These are phyloP conservation scores for Drosophila testacea DNA, from an alignment of 2,888 invertebrate genomes.

Conservation along the genomic window DNA sequence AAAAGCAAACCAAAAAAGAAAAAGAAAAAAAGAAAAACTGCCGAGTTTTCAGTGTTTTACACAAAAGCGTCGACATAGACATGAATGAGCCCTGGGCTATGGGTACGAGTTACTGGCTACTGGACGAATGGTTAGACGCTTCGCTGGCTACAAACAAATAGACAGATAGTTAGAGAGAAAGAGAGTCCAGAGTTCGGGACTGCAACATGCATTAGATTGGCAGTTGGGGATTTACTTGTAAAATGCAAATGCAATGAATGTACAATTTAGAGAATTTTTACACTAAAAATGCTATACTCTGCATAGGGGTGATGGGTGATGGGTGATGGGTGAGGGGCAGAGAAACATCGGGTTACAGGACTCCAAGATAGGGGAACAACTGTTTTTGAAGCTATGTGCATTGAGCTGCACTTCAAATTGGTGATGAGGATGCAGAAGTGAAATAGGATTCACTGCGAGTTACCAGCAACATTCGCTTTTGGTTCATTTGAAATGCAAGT, in stretches of 20 bases:
- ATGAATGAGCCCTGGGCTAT: conserved; percentile 46
- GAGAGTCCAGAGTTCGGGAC: conserved; percentile 49
- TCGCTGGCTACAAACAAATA: conserved; percentile 75
- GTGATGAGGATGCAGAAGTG: background rate
- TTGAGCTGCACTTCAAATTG: conserved; percentile 54
- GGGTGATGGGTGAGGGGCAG: background rate
- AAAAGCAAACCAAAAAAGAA: too few species aligned
- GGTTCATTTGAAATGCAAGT: conserved; percentile 76
- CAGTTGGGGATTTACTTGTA: conserved; percentile 80
- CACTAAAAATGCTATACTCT: conserved; percentile 68
- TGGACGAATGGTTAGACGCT: conserved; percentile 78
- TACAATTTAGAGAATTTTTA: conserved; percentile 79
- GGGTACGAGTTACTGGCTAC: conserved; percentile 36
- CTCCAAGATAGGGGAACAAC: conserved; percentile 34
- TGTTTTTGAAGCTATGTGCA: conserved; percentile 45
- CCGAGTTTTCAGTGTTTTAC: conserved; percentile 75
- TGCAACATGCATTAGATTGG: conserved; percentile 80
- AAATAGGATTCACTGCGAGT: conserved; percentile 9
- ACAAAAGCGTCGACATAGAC: conserved; percentile 76
- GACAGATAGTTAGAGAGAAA: conserved; percentile 45
- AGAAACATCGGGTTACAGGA: background rate
- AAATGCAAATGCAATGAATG: conserved; percentile 81
- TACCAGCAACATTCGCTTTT: conserved; percentile 20
- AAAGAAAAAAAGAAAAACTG: conserved; percentile 47
- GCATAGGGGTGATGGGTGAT: conserved; percentile 1